Conservation (phyloP, 1,140 invertebrate genomes). For the Megathymus violae region DNA sequence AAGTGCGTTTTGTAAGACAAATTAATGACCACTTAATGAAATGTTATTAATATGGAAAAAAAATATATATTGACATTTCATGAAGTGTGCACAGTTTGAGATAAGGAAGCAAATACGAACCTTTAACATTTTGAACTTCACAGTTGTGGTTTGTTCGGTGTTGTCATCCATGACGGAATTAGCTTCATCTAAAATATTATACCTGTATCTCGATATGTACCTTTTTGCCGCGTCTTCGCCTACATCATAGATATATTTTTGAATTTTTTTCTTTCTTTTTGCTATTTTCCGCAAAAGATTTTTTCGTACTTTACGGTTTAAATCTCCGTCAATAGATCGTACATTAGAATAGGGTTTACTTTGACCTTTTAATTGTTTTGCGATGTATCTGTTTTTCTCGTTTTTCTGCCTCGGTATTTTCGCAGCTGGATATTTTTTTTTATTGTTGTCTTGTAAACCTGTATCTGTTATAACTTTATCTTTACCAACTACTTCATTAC, state of each 20-base stretch:
- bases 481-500: background rate
- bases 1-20: too few relatives aligned
- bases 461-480: background rate
- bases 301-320: background rate
- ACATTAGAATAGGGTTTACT: too few relatives aligned
- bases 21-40: too few relatives aligned
- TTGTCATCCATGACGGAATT: background rate
- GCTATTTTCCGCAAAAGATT: background rate
- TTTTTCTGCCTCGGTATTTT: background rate
- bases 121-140: slow-evolving; percentile 42
- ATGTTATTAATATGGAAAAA: too few relatives aligned
- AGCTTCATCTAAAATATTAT: slow-evolving; percentile 3
- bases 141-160: slow-evolving; percentile 1
- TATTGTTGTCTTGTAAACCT: background rate
- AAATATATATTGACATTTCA: too few relatives aligned
- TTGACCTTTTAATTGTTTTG: too few relatives aligned
- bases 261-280: background rate
- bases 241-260: background rate
- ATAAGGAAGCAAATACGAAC: too few relatives aligned
- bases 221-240: background rate
- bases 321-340: too few relatives aligned
- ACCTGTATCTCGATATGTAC: background rate
- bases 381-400: background rate
- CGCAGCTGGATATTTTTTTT: background rate
- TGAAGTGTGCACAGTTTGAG: too few relatives aligned